Base-by-base conservation (phyloP, 2,888 invertebrate species). In the Ennomos erosarius region DNA sequence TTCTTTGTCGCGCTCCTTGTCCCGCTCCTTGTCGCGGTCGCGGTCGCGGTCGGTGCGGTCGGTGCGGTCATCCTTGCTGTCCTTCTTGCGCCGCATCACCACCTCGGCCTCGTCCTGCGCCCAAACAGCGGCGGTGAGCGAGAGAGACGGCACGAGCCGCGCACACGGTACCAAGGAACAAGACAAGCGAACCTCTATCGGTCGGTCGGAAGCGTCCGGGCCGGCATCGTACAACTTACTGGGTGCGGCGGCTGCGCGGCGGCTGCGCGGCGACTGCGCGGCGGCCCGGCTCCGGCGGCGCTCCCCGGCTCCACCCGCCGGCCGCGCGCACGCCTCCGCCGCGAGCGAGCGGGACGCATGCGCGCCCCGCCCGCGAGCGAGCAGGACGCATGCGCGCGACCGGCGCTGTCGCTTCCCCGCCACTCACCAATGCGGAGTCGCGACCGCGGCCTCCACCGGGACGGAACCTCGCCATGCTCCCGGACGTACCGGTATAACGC, bases 101-200 rank as follows among this genome's bases (percentile, higher is more conserved):
- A 93, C 93, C 65, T 95, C 95, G 63, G 95, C 95, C 81, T 95
- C 95, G 81, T 96, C 95, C 93, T 96, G 95, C 85, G 48, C 69
- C 74, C 75, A 76, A 77, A 77, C 71, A 58, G n/a, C n/a, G 2
- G 34, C 11, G 12, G 56, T 75, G 58, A 73, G 13, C 36, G 46
- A 9, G 11, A 1, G 12, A 9, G 5, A 34, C 45, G 35, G 12
- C 26, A 12, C 45, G 33, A 39, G 11, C 35, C 42, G 1, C 50
- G n/a, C 9, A 10, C 35, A 6, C 35, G 35, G 9, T 12, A 13
- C 44, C 10, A n/a, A n/a, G n/a, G 16, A 10, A 26, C 50, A 16
- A 35, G 40, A n/a, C 33, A 12, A 11, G 12, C 4, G 39, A n/a
- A 34, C 9, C 12, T n/a, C n/a, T n/a, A n/a, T n/a, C n/a, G n/a